Evolutionary conservation across 2,888 invertebrate genomes (phyloP).

Genomic region (Stegana nigrithorax): DNA sequence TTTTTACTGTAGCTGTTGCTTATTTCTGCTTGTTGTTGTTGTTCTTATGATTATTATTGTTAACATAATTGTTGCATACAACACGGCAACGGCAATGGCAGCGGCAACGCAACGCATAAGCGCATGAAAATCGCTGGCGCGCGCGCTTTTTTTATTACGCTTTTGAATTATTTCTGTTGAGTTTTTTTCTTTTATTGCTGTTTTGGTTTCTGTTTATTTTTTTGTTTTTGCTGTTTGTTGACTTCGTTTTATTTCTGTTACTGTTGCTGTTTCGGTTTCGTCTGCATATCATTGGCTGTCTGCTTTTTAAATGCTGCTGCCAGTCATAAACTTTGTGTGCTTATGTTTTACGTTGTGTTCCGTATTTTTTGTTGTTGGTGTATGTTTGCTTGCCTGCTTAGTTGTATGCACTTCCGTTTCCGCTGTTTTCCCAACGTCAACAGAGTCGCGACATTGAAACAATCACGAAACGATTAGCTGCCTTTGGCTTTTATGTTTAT

Average conservation of each 20-base stretch:
- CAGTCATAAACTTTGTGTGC: conserved; percentile 8
- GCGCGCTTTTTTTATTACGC: no score
- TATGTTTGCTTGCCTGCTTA: background rate
- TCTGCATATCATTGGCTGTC: background rate
- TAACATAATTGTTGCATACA: background rate
- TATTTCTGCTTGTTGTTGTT: background rate
- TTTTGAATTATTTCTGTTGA: background rate
- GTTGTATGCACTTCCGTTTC: conserved; percentile 44
- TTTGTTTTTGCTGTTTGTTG: background rate
- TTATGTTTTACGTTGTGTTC: conserved; percentile 13
- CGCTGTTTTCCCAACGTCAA: conserved; percentile 18
- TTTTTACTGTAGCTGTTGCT: background rate
- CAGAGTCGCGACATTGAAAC: conserved; percentile 34
- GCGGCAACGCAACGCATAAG: background rate
- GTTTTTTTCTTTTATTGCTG: background rate
- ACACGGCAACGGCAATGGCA: background rate
- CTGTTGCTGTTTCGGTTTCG: background rate
- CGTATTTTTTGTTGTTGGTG: background rate
- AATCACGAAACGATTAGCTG: conserved; percentile 49
- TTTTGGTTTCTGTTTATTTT: background rate
- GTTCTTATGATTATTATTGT: conserved; percentile 16
- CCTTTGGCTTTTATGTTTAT: conserved; percentile 4
- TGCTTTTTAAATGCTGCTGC: background rate
- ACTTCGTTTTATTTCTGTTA: background rate
- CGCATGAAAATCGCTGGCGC: background rate